Evolutionary conservation across 2,797 vertebrate species (phyloP).

Genomic region (Anomalospiza imberbis): DNA sequence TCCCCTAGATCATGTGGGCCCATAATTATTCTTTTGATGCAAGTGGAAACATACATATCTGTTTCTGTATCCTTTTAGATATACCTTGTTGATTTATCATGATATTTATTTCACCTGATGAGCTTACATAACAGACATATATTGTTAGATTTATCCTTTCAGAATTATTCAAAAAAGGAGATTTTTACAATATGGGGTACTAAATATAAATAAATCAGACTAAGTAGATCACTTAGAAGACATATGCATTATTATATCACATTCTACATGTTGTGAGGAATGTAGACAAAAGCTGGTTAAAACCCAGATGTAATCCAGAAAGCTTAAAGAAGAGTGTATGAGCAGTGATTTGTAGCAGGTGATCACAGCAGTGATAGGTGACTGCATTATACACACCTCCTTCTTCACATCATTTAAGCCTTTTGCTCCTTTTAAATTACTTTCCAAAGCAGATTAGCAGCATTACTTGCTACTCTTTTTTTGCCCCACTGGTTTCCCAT

Average conservation of each 20-base stretch:
- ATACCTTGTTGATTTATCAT: not conserved
- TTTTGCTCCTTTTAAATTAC: not conserved
- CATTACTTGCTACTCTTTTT: not conserved
- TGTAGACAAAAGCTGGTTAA: not conserved
- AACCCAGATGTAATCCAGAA: not conserved
- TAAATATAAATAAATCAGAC: not conserved
- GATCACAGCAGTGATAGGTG: not conserved
- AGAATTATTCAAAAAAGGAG: not conserved
- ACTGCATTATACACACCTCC: not conserved
- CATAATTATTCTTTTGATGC: not conserved
- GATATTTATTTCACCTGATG: not conserved
- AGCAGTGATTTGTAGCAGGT: not conserved
- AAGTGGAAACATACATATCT: not conserved
- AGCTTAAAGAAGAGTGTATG: not conserved
- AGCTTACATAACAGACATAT: not conserved
- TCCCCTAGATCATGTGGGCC: not conserved
- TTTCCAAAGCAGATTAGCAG: not conserved
- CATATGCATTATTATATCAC: not conserved
- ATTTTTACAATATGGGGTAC: not conserved
- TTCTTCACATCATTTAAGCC: not conserved
- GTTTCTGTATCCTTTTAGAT: not conserved
- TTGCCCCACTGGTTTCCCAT: not conserved
- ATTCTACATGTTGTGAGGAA: not conserved
- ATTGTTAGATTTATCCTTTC: not conserved
- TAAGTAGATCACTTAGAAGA: not conserved